Conservation (phyloP, 2,113 vertebrate species). For the Paramisgurnus dabryanus region DNA sequence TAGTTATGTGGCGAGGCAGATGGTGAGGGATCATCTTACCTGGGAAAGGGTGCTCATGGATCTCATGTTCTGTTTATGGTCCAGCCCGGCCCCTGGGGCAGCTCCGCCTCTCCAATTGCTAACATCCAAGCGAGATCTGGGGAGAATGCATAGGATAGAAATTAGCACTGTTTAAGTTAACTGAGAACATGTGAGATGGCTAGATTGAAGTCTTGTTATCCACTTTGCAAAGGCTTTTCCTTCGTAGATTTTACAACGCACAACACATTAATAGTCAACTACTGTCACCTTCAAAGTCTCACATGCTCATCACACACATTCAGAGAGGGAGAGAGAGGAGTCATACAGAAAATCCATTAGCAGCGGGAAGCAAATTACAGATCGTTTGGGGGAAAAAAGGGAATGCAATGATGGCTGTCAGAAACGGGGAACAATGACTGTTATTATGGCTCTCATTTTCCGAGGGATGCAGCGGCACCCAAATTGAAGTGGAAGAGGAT, state of each 20-base stretch:
- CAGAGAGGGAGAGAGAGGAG: conserved; percentile 41
- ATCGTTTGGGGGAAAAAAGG: conserved; percentile 54
- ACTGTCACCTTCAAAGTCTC: conserved; percentile 46
- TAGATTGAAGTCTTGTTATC: not conserved
- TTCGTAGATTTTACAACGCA: conserved; percentile 17
- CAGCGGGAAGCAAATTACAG: conserved; percentile 62
- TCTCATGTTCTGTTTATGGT: not conserved
- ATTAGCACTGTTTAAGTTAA: not conserved
- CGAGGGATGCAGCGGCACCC: conserved; percentile 37
- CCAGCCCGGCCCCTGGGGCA: conserved; percentile 24
- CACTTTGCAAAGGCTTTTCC: not conserved
- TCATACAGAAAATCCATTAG: conserved; percentile 64
- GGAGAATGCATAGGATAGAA: conserved; percentile 21
- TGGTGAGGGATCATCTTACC: conserved; percentile 45
- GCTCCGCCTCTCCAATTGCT: conserved; percentile 6
- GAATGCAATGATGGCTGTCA: conserved; percentile 60
- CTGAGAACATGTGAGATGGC: not conserved
- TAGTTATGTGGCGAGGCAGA: conserved; percentile 23
- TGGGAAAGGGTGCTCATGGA: conserved; percentile 20
- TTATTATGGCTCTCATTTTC: conserved; percentile 59
- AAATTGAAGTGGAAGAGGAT: conserved; percentile 50
- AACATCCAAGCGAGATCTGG: conserved; percentile 42
- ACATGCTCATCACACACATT: conserved; percentile 53
- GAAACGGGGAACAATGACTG: conserved; percentile 59
- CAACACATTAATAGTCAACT: conserved; percentile 58